Conservation (phyloP, 2,888 invertebrate genomes). For the Protodeltote pygarga region DNA sequence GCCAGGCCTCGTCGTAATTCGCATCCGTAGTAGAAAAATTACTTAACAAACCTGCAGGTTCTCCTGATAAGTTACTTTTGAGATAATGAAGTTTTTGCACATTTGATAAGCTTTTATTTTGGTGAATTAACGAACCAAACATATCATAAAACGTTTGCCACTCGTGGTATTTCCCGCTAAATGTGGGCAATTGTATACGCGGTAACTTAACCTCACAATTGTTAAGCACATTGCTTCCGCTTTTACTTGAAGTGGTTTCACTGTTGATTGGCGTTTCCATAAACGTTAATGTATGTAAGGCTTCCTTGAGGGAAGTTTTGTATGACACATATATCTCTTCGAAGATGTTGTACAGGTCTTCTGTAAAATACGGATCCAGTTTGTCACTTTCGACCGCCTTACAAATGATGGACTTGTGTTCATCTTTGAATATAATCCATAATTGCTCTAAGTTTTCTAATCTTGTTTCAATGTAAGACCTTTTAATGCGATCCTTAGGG, state of each 20-base stretch:
- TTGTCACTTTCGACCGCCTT: not conserved
- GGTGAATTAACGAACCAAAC: constrained; percentile 8
- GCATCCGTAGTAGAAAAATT: constrained; percentile 14
- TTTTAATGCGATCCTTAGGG: too few species aligned
- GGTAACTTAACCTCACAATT: constrained; percentile 4
- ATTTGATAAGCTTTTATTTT: not conserved
- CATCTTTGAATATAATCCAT: constrained; percentile 1
- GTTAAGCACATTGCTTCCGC: not conserved
- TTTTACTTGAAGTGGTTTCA: not conserved
- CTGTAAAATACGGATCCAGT: constrained; percentile 1
- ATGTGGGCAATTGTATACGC: constrained; percentile 8
- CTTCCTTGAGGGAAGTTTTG: not conserved
- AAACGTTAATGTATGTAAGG: constrained; percentile 1
- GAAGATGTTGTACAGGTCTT: not conserved
- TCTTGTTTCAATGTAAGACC: constrained; percentile 6
- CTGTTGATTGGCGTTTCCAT: not conserved
- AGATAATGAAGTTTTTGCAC: constrained; percentile 20
- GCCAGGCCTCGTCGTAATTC: constrained; percentile 15
- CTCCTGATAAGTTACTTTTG: constrained; percentile 9
- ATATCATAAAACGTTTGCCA: constrained; percentile 19
- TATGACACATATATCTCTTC: constrained; percentile 1
- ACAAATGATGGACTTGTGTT: not conserved
- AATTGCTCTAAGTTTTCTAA: constrained; percentile 2
- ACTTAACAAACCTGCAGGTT: constrained; percentile 6
- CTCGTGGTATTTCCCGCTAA: constrained; percentile 11